Evolutionary conservation across 2,113 vertebrate genomes (phyloP).

Genomic region (Zosterops hypoxanthus): DNA sequence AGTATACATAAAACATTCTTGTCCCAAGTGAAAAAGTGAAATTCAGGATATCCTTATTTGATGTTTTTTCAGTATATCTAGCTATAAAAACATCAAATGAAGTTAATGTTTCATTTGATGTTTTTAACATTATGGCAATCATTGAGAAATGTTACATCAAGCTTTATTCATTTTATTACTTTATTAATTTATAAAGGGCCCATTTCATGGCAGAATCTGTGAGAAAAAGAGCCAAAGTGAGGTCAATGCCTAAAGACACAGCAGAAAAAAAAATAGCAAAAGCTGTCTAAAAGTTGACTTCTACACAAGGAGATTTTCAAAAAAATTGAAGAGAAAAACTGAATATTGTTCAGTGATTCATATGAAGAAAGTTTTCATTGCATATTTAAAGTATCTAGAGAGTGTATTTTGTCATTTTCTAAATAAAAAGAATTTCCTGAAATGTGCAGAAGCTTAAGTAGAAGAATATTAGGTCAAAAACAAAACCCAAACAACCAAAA

Average conservation of each 20-base stretch:
- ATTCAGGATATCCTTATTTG: slow-evolving; percentile 32
- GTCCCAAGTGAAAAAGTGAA: slow-evolving; percentile 39
- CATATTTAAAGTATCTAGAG: background rate
- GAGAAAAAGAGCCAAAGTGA: background rate
- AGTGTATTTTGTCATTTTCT: background rate
- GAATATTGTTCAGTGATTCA: background rate
- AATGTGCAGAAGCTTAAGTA: background rate
- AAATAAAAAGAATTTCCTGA: background rate
- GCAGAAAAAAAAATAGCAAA: background rate
- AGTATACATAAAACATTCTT: slow-evolving; percentile 38
- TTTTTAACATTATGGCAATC: slow-evolving; percentile 54
- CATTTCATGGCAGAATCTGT: background rate
- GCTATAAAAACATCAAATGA: slow-evolving; percentile 55
- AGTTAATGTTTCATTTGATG: slow-evolving; percentile 44
- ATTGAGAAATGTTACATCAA: slow-evolving; percentile 32
- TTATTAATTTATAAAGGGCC: slow-evolving; percentile 38
- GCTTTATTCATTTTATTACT: slow-evolving; percentile 21
- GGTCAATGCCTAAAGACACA: background rate
- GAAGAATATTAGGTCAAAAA: background rate
- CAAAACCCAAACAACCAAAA: background rate
- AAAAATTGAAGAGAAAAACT: background rate
- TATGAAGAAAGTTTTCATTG: background rate
- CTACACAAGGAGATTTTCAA: background rate
- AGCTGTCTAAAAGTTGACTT: background rate
- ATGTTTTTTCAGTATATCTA: slow-evolving; percentile 30